Evolutionary conservation across 2,888 invertebrate species (phyloP).

Genomic region (Synanthedon myopaeformis): DNA sequence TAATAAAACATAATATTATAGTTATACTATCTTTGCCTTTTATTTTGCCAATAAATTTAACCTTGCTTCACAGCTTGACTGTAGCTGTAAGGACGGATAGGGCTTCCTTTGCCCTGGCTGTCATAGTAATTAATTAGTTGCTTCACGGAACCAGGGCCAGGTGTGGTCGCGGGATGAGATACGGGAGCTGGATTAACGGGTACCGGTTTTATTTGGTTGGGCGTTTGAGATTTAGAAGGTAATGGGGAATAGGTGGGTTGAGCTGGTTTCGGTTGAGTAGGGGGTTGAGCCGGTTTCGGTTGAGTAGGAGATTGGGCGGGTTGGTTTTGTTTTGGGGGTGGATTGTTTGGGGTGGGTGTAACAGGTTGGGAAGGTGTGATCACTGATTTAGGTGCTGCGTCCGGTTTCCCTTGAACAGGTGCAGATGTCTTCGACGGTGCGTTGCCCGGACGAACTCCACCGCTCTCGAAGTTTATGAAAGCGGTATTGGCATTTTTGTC

Average conservation of each 20-base stretch:
- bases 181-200: constrained; percentile 36
- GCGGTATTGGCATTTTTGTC: constrained; percentile 57
- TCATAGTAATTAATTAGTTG: constrained; percentile 53
- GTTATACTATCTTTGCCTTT: too few species aligned
- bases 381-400: constrained; percentile 11
- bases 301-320: constrained; percentile 3
- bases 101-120: constrained; percentile 49
- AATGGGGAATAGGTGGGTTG: not conserved
- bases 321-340: constrained; percentile 10
- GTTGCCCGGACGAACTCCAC: constrained; percentile 17
- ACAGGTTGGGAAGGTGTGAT: constrained; percentile 11
- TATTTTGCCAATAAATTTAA: constrained; percentile 10
- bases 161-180: constrained; percentile 38
- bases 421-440: constrained; percentile 6
- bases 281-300: constrained; percentile 11
- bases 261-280: not conserved
- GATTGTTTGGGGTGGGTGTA: constrained; percentile 5
- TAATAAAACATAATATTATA: too few species aligned
- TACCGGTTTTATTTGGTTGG: constrained; percentile 34
- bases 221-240: constrained; percentile 10
- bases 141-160: constrained; percentile 52
- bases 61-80: constrained; percentile 62
- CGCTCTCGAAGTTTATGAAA: constrained; percentile 59
- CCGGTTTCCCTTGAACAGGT: constrained; percentile 11
- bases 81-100: constrained; percentile 54